phyloP scores from a whole-genome alignment of 2,797 vertebrate species.

The Pampus argenteus region DNA sequence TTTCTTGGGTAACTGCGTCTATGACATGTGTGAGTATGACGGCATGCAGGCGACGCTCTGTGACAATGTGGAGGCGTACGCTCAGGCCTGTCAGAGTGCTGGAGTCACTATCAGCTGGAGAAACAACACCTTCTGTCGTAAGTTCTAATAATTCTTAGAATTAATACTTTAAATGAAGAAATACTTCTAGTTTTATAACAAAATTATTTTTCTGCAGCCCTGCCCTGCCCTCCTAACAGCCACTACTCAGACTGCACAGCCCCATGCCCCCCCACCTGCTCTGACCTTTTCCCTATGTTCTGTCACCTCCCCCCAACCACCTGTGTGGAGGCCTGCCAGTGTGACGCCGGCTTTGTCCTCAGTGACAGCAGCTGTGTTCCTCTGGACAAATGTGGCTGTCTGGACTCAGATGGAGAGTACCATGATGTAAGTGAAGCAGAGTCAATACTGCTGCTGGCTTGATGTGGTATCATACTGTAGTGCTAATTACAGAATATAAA shows the following conservation, averaged over 20 bases:
- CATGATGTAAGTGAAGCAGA: conserved; percentile 81
- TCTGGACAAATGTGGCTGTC: conserved; percentile 83
- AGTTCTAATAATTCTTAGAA: conserved; percentile 60
- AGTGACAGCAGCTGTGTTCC: conserved; percentile 83
- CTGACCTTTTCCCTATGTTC: conserved; percentile 79
- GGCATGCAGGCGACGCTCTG: conserved; percentile 86
- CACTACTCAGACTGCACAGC: conserved; percentile 84
- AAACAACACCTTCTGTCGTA: conserved; percentile 86
- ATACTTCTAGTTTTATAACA: rapidly evolving
- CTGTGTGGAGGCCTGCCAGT: conserved; percentile 88
- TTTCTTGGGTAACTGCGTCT: conserved; percentile 81
- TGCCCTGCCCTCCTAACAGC: conserved; percentile 84
- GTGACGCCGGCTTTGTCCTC: conserved; percentile 82
- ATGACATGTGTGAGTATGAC: conserved; percentile 87
- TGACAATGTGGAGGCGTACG: conserved; percentile 85
- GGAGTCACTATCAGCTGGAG: conserved; percentile 86
- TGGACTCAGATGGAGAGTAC: conserved; percentile 72
- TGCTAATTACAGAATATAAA: no score
- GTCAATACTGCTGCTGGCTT: not conserved
- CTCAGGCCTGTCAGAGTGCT: conserved; percentile 84
- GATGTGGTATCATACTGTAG: not conserved
- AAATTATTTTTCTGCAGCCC: conserved; percentile 72
- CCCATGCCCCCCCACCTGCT: conserved; percentile 86
- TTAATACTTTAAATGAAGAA: no score
- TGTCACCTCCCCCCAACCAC: conserved; percentile 79